Base-by-base conservation (phyloP, 2,888 invertebrate genomes). In the Sinelater perroti region DNA sequence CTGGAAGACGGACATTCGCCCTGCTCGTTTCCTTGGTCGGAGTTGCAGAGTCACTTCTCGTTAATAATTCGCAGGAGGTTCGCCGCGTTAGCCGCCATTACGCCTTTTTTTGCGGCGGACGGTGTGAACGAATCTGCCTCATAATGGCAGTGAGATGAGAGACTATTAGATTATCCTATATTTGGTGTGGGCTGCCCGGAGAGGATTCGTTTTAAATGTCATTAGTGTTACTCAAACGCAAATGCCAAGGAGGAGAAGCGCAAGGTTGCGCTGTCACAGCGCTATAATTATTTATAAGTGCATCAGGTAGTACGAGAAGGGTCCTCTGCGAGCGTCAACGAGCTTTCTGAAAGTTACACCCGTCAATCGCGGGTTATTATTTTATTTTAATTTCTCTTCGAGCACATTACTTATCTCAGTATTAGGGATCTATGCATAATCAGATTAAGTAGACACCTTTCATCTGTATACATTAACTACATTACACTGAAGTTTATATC, bases 221-320 rank as follows among this genome's bases (percentile, higher is more conserved):
- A 40, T 13, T 40, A 40, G 24, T 40, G 13, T 40, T 40, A 40
- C 24, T 11, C 24, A 14, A 40, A 40, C 11, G 24, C 8, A 40
- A 40, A 40, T 40, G 40, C 24, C 40, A 40, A 40, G 40, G 24
- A 6, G 10, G 24, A 24, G 40, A 40, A 11, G 40, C 40, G 24
- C 40, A 24, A 40, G 40, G 40, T 40, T 40, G 24, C 21, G 7
- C n/a, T 21, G 16, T 40, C 40, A 24, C 8, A 11, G 24, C 21
- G 14, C 40, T 14, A 14, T 14, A 20, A 40, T 40, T 38, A 38
- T 38, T 7, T 24, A 6, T n/a, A n/a, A n/a, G n/a, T n/a, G n/a
- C n/a, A n/a, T n/a, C n/a, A n/a, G n/a, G n/a, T n/a, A n/a, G n/a
- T n/a, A n/a, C n/a, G n/a, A n/a, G n/a, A n/a, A n/a, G n/a, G n/a